Percentiles rank a stretch among this genome's conserved stretches.
phyloP scores from a whole-genome alignment of 2,797 vertebrate species.

The Cynopterus sphinx region DNA sequence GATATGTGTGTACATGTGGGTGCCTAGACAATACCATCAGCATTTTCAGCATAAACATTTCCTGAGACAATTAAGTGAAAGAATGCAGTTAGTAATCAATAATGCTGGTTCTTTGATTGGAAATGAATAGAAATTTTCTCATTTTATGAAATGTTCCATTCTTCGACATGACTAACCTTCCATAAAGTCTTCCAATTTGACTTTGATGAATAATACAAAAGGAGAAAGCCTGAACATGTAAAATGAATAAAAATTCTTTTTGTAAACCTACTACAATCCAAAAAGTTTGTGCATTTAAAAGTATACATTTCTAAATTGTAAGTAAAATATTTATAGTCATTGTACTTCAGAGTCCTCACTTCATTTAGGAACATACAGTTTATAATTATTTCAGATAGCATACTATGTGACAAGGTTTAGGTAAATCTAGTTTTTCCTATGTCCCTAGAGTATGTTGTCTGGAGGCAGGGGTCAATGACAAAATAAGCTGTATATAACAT shows the following conservation, averaged over 20 bases:
- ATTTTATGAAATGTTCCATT: conserved; percentile 27
- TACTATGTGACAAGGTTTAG: neutral
- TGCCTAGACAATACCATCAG: neutral
- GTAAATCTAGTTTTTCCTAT: neutral
- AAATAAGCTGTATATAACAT: neutral
- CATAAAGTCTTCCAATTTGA: conserved; percentile 16
- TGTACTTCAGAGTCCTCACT: neutral
- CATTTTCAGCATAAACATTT: neutral
- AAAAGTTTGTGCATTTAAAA: neutral
- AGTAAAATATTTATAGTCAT: neutral
- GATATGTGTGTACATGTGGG: neutral
- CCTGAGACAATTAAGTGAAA: conserved; percentile 1
- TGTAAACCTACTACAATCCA: neutral
- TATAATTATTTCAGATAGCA: neutral
- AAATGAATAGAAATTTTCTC: neutral
- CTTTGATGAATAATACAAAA: neutral
- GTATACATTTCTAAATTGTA: neutral
- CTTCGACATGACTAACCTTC: neutral
- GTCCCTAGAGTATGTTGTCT: neutral
- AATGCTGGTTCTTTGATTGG: neutral
- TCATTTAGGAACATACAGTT: neutral
- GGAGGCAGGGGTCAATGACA: neutral
- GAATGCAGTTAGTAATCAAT: conserved; percentile 5
- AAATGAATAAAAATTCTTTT: neutral
- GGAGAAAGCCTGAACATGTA: neutral